Evolutionary conservation across 2,888 invertebrate species (phyloP), one percentile per base, ranked within the genome.

Genomic region (Lasioglossum pauxillum): DNA sequence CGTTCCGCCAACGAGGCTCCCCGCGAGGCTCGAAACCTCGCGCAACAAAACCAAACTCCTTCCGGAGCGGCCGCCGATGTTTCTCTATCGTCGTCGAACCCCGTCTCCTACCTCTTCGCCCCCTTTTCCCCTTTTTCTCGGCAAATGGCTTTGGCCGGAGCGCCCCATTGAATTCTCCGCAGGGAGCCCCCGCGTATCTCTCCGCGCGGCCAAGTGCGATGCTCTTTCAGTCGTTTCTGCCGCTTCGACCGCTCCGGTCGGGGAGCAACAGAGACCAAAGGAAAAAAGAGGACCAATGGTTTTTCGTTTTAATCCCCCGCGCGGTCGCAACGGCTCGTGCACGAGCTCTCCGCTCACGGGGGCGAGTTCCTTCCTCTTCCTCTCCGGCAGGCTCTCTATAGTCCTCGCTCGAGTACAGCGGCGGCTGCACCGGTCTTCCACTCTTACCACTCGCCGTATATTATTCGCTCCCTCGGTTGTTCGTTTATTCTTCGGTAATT

Each of bases 261-360:
- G 60, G 57, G 44, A n/a, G 64, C 10, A 44, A 69, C n/a, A 49
- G n/a, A 82, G 31, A 75, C 69, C 75, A 78, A 53, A 67, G 80
- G 78, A 46, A 69, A 69, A 69, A 69, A 35, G 67, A 69, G 67
- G 35, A 69, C 75, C 69, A 69, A 84, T 79, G 75, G 81, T 89
- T 91, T 90, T 91, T 91, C 91, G 89, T 91, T 91, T 91, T 91
- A 91, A 91, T 91, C 90, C 89, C 89, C 81, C 75, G 84, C 85
- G 72, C 82, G 89, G 64, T 85, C 86, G 87, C 81, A 83, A 73
- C 85, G 53, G 78, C 90, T 87, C 90, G 90, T 89, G 91, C 82
- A 78, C 88, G 77, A 82, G 73, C 60, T 78, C 88, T 53, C 3
- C 23, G 78, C 85, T 80, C 88, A 80, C 86, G 76, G 79, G 79